Evolutionary conservation across 1,140 invertebrate species (phyloP), one percentile per base, ranked within the genome.

Genomic region (Leptestheria dahalacensis): DNA sequence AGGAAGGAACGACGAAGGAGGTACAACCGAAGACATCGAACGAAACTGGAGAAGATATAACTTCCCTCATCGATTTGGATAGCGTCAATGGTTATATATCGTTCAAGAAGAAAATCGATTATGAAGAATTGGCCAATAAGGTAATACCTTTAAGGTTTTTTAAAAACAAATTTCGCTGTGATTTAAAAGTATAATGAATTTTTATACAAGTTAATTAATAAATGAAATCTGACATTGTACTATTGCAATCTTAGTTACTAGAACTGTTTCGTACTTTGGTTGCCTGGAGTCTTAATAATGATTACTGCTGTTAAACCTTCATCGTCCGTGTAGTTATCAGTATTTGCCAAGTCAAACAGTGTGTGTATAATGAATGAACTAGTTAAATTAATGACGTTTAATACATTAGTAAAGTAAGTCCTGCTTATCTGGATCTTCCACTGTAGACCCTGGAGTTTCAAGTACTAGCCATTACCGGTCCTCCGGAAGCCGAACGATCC

Each of bases 81-180:
- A 82, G 85, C 1, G 73, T 82, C 2, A 82, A 79, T 2, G 77
- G 81, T 1, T 76, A 80, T 65, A 74, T 89, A 0, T 79, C 84
- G 6, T 65, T 88, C 1, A 85, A 79, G 52, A 60, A 49, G 64
- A 65, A 21, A 53, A 64, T 88, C 3, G 86, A 89, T 70, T 90
- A 85, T 66, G 86, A 90, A 69, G 72, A 74, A 2, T 66, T 86
- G 0, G 70, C 72, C 1, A 74, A 77, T 50, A 82, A 84, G 54
- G 79, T 84, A 67, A n/a, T n/a, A n/a, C n/a, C n/a, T n/a, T n/a
- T n/a, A n/a, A n/a, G n/a, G n/a, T n/a, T n/a, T n/a, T n/a, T n/a
- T n/a, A n/a, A n/a, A n/a, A n/a, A n/a, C n/a, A n/a, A n/a, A n/a
- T n/a, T n/a, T n/a, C n/a, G n/a, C n/a, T n/a, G n/a, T n/a, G n/a